These are phyloP conservation scores for Strigamia maritima DNA, from an alignment of 2,888 invertebrate genomes.

Conservation along the genomic window DNA sequence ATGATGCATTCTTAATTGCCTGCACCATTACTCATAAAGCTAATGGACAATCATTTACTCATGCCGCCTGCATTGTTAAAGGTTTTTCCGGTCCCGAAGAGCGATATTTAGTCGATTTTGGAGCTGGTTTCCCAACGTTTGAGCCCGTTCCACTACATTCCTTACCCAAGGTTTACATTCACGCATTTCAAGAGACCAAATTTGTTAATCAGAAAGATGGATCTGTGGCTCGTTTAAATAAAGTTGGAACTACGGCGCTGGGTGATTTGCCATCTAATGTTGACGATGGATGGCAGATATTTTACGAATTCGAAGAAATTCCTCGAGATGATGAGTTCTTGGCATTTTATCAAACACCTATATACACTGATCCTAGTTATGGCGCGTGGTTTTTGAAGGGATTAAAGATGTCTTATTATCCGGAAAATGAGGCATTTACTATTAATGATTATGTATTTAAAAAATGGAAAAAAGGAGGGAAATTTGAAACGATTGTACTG, in stretches of 20 bases:
- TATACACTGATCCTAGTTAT: background rate
- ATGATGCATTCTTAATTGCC: background rate
- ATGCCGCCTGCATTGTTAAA: background rate
- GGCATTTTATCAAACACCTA: background rate
- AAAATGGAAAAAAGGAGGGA: background rate
- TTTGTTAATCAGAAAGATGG: background rate
- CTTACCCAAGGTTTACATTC: background rate
- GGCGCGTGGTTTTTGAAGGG: background rate
- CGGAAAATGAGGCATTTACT: background rate
- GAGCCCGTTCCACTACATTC: slow-evolving; percentile 14
- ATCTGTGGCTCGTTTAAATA: background rate
- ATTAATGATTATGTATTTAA: background rate
- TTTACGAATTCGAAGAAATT: background rate
- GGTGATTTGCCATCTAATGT: background rate
- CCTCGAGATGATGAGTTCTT: background rate
- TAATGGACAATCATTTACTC: background rate
- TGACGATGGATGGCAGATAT: background rate
- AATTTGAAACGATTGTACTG: background rate
- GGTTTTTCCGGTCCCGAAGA: background rate
- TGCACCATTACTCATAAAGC: background rate
- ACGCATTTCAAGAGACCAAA: slow-evolving; percentile 18
- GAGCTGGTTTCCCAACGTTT: slow-evolving; percentile 26
- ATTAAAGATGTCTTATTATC: background rate
- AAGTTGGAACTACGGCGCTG: background rate
- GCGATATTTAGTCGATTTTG: slow-evolving; percentile 21